phyloP scores from a whole-genome alignment of 2,797 vertebrate species.

The Gallirallus australis region DNA sequence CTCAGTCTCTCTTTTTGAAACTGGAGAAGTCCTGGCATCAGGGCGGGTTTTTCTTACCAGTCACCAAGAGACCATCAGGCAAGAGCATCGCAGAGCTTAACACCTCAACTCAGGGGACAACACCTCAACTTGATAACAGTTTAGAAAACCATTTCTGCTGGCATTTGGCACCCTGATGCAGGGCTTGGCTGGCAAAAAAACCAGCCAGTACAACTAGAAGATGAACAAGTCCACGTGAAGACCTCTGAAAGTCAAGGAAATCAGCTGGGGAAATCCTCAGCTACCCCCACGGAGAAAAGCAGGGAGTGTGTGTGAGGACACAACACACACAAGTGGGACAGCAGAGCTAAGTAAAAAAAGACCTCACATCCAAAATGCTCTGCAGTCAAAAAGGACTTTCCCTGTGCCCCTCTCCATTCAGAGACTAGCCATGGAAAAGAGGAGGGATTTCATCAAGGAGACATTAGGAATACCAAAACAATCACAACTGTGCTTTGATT shows the following conservation, averaged over 20 bases:
- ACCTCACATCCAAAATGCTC: neutral
- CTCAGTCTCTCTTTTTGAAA: neutral
- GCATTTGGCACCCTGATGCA: neutral
- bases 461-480: neutral
- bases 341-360: neutral
- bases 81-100: neutral
- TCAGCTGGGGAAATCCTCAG: neutral
- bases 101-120: neutral
- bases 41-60: neutral
- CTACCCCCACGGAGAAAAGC: neutral
- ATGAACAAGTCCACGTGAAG: neutral
- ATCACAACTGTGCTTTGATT: slow-evolving; percentile 20
- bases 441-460: neutral
- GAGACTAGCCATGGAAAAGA: neutral
- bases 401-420: neutral
- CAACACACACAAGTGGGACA: neutral
- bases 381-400: neutral
- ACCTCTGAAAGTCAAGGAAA: neutral
- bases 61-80: neutral
- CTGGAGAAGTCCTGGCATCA: neutral
- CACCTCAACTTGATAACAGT: neutral
- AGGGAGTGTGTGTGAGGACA: neutral
- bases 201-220: neutral
- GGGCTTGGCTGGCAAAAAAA: neutral
- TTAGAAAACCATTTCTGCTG: neutral